These are phyloP conservation scores for Apodemia hepburni DNA, from an alignment of 2,888 invertebrate species.

Conservation along the genomic window DNA sequence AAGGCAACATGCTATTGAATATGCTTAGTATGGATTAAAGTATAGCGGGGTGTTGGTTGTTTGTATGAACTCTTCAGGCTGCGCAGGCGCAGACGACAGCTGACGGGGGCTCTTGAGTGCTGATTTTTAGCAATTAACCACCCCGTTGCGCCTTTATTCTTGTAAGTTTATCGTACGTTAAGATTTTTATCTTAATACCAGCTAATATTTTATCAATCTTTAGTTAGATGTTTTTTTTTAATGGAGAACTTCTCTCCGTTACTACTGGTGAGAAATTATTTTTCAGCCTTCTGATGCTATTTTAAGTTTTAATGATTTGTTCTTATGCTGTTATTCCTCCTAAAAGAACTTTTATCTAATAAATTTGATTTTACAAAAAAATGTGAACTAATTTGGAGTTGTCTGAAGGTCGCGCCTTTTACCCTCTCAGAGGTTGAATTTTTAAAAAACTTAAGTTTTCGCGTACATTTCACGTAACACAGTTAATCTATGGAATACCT, in stretches of 20 bases:
- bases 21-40: slow-evolving; percentile 2
- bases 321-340: no score
- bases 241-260: no score
- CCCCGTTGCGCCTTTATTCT: slow-evolving; percentile 41
- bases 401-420: no score
- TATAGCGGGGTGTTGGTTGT: slow-evolving; percentile 48
- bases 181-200: slow-evolving; percentile 28
- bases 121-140: slow-evolving; percentile 48
- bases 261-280: no score
- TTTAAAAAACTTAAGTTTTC: no score
- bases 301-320: no score
- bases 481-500: no score
- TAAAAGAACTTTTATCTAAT: neutral
- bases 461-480: no score
- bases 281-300: no score
- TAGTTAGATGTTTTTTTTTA: no score
- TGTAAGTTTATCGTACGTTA: slow-evolving; percentile 16
- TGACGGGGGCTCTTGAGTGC: slow-evolving; percentile 45
- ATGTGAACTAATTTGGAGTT: no score
- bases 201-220: neutral
- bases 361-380: neutral
- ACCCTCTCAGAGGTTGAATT: no score
- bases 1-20: neutral
- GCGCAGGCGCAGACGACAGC: slow-evolving; percentile 65
- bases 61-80: slow-evolving; percentile 47